Evolutionary conservation across 1,140 invertebrate species (phyloP).

Genomic region (Schlechtendalia chinensis): DNA sequence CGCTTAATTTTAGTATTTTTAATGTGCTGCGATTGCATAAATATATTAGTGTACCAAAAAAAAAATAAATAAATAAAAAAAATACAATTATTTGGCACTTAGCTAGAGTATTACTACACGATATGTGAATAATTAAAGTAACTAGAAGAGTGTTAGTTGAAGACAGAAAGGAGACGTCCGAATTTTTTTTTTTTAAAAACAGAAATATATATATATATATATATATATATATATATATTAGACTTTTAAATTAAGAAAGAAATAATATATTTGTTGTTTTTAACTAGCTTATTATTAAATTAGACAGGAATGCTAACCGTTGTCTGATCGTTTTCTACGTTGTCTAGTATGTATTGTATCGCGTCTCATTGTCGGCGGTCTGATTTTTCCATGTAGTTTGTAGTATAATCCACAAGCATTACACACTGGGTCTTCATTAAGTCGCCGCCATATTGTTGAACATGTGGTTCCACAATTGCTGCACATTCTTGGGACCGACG

Average conservation of each 20-base stretch:
- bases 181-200: slow-evolving; percentile 22
- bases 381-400: slow-evolving; percentile 49
- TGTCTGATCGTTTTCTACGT: slow-evolving; percentile 49
- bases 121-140: slow-evolving; percentile 47
- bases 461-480: slow-evolving; percentile 48
- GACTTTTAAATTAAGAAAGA: slow-evolving; percentile 21
- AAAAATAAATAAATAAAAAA: slow-evolving; percentile 42
- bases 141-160: slow-evolving; percentile 46
- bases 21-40: slow-evolving; percentile 47
- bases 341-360: slow-evolving; percentile 48
- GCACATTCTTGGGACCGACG: slow-evolving; percentile 45
- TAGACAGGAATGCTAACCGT: slow-evolving; percentile 49
- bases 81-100: slow-evolving; percentile 47
- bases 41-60: slow-evolving; percentile 48
- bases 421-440: slow-evolving; percentile 48
- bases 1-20: slow-evolving; percentile 44
- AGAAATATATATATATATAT: no score
- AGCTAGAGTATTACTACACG: slow-evolving; percentile 35
- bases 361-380: slow-evolving; percentile 48
- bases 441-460: slow-evolving; percentile 50
- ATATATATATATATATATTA: no score
- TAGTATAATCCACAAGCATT: slow-evolving; percentile 51
- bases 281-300: slow-evolving; percentile 28
- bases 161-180: slow-evolving; percentile 45
- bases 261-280: slow-evolving; percentile 26